Percentiles rank a stretch among this genome's conserved stretches.
These are phyloP conservation scores for Rhagoletis pomonella DNA, from an alignment of 1,140 invertebrate genomes.

Conservation along the genomic window DNA sequence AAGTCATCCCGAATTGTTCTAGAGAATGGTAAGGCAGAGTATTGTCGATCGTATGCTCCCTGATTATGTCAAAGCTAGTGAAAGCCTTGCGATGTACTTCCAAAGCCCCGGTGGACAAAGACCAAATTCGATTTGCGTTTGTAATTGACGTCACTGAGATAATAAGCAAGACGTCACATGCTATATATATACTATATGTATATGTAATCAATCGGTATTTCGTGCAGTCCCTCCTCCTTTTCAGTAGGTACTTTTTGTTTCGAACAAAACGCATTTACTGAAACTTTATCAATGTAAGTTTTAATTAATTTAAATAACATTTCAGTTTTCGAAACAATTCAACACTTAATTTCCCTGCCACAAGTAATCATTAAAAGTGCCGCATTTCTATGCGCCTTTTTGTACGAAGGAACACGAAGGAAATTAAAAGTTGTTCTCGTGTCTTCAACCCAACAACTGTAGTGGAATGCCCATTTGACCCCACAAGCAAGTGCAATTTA, in stretches of 20 bases:
- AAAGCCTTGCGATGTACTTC: too few relatives aligned
- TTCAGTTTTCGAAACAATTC: background rate
- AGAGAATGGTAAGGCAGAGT: too few relatives aligned
- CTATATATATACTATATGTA: too few relatives aligned
- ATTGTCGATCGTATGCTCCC: too few relatives aligned
- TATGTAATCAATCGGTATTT: background rate
- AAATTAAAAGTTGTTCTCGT: background rate
- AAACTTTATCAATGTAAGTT: background rate
- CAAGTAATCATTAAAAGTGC: background rate
- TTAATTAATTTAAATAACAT: conserved; percentile 38
- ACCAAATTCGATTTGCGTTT: too few relatives aligned
- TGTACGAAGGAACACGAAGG: background rate
- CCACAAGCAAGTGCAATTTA: background rate
- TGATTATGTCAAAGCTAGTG: too few relatives aligned
- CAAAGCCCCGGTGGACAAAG: too few relatives aligned
- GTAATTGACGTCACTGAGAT: too few relatives aligned
- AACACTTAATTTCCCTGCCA: background rate
- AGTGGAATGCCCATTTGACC: background rate
- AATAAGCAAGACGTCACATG: too few relatives aligned
- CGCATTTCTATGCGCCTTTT: background rate
- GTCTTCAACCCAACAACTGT: background rate
- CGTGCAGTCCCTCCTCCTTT: background rate
- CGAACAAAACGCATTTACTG: too few relatives aligned
- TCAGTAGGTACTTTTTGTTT: background rate
- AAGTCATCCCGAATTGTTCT: too few relatives aligned